Conservation (phyloP, 2,797 vertebrate genomes). For the Eupleurogrammus muticus region DNA sequence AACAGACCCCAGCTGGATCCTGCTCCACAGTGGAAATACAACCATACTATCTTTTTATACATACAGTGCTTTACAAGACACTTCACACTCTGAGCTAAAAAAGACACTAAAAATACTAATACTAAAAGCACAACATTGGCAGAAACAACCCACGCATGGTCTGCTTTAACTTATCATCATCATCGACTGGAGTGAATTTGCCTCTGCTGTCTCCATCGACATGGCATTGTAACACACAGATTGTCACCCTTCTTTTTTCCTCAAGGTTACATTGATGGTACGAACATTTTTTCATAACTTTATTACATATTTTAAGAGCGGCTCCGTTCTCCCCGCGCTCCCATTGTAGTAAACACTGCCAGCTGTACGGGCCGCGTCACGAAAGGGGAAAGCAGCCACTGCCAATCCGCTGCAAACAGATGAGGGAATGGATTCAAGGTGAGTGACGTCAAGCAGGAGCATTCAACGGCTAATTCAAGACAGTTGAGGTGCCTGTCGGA, state of each 20-base stretch:
- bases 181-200: constrained; percentile 4
- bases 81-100: no score
- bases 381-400: constrained; percentile 32
- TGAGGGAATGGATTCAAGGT: constrained; percentile 61
- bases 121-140: no score
- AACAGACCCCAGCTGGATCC: no score
- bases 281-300: constrained; percentile 9
- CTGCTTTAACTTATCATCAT: background rate
- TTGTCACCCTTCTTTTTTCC: background rate
- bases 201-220: background rate
- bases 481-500: constrained; percentile 15
- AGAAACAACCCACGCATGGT: no score
- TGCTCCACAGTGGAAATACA: no score
- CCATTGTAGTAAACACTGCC: constrained; percentile 55
- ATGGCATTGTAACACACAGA: background rate
- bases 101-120: no score
- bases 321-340: constrained; percentile 13
- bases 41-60: no score
- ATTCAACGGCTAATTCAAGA: constrained; percentile 28
- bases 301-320: constrained; percentile 15
- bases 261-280: background rate
- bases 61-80: no score
- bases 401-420: constrained; percentile 42
- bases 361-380: constrained; percentile 57
- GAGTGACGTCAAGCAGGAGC: constrained; percentile 53